Evolutionary conservation across 2,113 vertebrate species (phyloP).

Genomic region (Microtus richardsoni): DNA sequence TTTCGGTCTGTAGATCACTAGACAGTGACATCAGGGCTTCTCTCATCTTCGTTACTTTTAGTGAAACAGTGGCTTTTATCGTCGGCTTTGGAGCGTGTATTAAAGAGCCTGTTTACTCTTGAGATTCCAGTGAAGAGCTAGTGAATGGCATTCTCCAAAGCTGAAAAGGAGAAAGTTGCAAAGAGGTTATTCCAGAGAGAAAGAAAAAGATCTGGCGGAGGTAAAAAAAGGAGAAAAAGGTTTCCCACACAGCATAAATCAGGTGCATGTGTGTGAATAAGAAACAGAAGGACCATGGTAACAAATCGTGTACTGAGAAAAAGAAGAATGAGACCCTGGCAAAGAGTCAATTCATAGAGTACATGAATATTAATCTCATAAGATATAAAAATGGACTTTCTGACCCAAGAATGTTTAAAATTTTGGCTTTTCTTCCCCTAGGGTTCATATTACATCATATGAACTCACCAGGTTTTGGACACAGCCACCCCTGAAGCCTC

Average conservation of each 20-base stretch:
- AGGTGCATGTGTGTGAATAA: neutral
- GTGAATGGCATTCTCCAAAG: neutral
- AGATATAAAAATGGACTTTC: neutral
- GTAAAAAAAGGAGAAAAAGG: neutral
- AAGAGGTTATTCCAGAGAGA: neutral
- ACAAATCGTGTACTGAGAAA: neutral
- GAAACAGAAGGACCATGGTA: conserved; percentile 21
- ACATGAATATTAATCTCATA: neutral
- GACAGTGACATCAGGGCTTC: neutral
- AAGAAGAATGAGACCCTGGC: neutral
- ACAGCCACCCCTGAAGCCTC: neutral
- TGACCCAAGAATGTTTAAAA: neutral
- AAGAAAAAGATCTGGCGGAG: neutral
- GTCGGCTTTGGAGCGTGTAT: neutral
- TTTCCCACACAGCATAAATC: neutral
- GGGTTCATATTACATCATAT: neutral
- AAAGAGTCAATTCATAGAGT: conserved; percentile 27
- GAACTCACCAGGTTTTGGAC: neutral
- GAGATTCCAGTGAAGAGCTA: neutral
- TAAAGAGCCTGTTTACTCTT: neutral
- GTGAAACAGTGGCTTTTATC: neutral
- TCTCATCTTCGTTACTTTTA: neutral
- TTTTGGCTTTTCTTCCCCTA: neutral
- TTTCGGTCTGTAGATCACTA: neutral
- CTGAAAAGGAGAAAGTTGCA: neutral